Percentiles rank a stretch among this genome's conserved stretches.
Evolutionary conservation across 1,140 invertebrate species (phyloP).

Genomic region (Apis mellifera): DNA sequence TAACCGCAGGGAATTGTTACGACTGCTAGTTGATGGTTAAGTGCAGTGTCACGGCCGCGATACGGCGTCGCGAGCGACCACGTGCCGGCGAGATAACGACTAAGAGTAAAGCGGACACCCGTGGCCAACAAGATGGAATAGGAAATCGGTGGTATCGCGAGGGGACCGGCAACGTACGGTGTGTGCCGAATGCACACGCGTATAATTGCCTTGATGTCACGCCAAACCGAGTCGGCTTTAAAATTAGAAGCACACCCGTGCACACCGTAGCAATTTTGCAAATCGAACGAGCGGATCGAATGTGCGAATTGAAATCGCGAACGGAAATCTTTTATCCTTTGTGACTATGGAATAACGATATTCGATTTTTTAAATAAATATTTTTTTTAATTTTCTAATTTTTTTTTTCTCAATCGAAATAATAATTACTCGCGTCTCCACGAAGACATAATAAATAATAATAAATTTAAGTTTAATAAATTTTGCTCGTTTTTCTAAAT

Average conservation of each 20-base stretch:
- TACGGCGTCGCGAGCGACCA: constrained; percentile 28
- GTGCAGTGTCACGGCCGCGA: constrained; percentile 45
- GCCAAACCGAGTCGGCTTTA: constrained; percentile 71
- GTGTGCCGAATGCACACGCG: background rate
- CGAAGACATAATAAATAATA: no score
- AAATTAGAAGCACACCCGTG: constrained; percentile 64
- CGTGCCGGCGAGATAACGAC: constrained; percentile 32
- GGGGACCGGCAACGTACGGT: no score
- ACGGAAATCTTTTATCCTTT: background rate
- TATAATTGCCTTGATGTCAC: constrained; percentile 63
- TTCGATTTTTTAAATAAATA: no score
- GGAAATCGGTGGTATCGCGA: constrained; percentile 2
- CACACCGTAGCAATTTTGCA: background rate
- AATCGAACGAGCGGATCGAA: background rate
- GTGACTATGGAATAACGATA: background rate
- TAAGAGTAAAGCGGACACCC: background rate
- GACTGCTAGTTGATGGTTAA: constrained; percentile 10
- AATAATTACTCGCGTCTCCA: no score
- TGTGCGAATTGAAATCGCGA: background rate
- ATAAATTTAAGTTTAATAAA: no score
- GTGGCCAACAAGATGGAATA: background rate
- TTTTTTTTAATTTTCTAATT: no score
- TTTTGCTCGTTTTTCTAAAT: no score
- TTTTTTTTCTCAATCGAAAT: no score
- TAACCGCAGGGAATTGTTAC: background rate